Conservation (phyloP, 2,888 invertebrate species). For the Drosophila percnosoma region DNA sequence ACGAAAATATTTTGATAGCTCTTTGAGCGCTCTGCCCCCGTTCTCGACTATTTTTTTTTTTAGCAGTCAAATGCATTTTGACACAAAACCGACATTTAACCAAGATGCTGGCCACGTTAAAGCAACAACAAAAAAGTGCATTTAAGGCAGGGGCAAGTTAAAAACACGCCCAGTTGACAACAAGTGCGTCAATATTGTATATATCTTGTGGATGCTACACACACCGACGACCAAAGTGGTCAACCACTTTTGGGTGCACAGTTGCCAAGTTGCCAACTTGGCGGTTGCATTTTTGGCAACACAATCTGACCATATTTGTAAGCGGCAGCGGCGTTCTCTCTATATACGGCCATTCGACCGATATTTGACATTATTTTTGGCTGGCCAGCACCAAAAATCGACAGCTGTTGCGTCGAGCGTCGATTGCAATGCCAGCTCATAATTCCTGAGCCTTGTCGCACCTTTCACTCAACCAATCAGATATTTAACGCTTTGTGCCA, state of each 20-base stretch:
- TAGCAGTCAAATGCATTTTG: slow-evolving; percentile 66
- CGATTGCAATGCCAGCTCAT: slow-evolving; percentile 47
- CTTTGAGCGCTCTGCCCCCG: slow-evolving; percentile 19
- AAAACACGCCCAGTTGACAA: slow-evolving; percentile 61
- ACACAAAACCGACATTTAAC: slow-evolving; percentile 82
- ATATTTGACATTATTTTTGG: slow-evolving; percentile 66
- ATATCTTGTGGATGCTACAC: slow-evolving; percentile 51
- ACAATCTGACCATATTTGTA: slow-evolving; percentile 63
- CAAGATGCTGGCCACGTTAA: slow-evolving; percentile 68
- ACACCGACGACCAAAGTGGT: slow-evolving; percentile 54
- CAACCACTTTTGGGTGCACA: slow-evolving; percentile 62
- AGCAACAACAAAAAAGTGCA: slow-evolving; percentile 33
- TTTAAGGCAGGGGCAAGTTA: slow-evolving; percentile 32
- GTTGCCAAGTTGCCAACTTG: slow-evolving; percentile 33
- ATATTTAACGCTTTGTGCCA: background rate
- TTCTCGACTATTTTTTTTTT: slow-evolving; percentile 22
- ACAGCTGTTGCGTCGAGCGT: slow-evolving; percentile 36
- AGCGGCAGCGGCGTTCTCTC: slow-evolving; percentile 45
- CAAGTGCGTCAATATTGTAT: slow-evolving; percentile 67
- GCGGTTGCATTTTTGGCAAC: slow-evolving; percentile 46
- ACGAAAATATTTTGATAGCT: slow-evolving; percentile 61
- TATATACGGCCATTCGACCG: slow-evolving; percentile 70
- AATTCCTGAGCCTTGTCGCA: slow-evolving; percentile 63
- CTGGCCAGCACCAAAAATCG: slow-evolving; percentile 22
- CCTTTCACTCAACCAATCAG: slow-evolving; percentile 60